Evolutionary conservation across 2,113 vertebrate genomes (phyloP).

Genomic region (Notarius lentiginosus): DNA sequence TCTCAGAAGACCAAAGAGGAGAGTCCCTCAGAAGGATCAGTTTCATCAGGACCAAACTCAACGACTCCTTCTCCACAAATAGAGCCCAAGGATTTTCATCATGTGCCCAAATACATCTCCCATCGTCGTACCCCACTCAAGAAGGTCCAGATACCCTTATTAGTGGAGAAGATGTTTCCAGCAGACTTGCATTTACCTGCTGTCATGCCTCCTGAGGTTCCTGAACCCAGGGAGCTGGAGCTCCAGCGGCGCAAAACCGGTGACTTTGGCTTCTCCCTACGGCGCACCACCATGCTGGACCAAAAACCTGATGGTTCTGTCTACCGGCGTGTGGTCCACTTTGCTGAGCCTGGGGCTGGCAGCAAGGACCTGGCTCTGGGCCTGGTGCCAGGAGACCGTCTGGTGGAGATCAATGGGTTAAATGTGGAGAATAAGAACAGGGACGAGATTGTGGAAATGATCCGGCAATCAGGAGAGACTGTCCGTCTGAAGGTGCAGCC

Average conservation of each 20-base stretch:
- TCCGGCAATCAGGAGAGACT: constrained; percentile 89
- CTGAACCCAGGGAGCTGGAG: constrained; percentile 80
- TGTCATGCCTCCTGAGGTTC: constrained; percentile 74
- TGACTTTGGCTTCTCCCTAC: constrained; percentile 93
- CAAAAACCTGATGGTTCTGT: constrained; percentile 80
- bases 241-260: constrained; percentile 89
- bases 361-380: constrained; percentile 86
- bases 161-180: constrained; percentile 80
- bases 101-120: constrained; percentile 62
- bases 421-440: constrained; percentile 91
- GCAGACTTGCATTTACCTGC: constrained; percentile 79
- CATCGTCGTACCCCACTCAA: constrained; percentile 50
- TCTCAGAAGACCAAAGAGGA: constrained; percentile 80
- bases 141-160: constrained; percentile 73
- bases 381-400: constrained; percentile 88
- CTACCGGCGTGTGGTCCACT: constrained; percentile 86
- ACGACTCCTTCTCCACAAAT: constrained; percentile 77
- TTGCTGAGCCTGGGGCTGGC: constrained; percentile 89
- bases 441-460: constrained; percentile 98
- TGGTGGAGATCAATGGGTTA: constrained; percentile 91
- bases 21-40: constrained; percentile 77
- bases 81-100: constrained; percentile 69
- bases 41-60: constrained; percentile 75
- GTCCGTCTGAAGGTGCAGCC: constrained; percentile 93
- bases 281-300: constrained; percentile 91